phyloP scores from a whole-genome alignment of 2,888 invertebrate genomes.

The Allolobophora icterica region DNA sequence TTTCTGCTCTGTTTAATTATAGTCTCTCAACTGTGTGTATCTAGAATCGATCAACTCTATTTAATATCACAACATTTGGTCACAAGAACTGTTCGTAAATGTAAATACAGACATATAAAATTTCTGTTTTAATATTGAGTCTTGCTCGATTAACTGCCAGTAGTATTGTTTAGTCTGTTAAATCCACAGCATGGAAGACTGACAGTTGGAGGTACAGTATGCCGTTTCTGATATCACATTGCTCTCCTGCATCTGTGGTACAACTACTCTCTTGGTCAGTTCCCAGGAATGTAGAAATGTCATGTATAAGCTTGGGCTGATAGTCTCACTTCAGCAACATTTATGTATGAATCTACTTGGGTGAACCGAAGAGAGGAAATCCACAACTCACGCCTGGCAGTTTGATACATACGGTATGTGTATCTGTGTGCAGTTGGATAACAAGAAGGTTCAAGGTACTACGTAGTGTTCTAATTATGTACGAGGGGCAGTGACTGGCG shows the following conservation, averaged over 20 bases:
- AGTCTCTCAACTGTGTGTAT: background rate
- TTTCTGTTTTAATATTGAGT: background rate
- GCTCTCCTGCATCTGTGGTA: background rate
- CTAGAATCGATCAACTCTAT: background rate
- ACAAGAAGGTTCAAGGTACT: no score
- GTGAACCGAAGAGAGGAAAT: no score
- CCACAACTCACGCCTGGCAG: no score
- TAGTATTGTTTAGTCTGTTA: background rate
- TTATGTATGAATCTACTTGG: no score
- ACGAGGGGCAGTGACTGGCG: no score
- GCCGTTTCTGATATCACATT: background rate
- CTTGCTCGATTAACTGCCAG: background rate
- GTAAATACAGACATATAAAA: background rate
- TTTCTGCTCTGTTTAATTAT: background rate
- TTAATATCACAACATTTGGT: background rate
- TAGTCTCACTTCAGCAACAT: no score
- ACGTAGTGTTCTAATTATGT: no score
- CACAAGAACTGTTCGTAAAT: background rate
- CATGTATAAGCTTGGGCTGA: no score
- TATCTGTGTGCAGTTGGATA: no score
- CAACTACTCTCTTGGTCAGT: background rate
- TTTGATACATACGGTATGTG: no score
- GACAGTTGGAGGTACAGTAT: background rate
- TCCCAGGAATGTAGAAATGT: no score
- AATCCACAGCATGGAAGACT: slow-evolving; percentile 15